Percentiles rank a stretch among this genome's conserved stretches.
phyloP scores from a whole-genome alignment of 2,797 vertebrate genomes.

The Podargus strigoides region DNA sequence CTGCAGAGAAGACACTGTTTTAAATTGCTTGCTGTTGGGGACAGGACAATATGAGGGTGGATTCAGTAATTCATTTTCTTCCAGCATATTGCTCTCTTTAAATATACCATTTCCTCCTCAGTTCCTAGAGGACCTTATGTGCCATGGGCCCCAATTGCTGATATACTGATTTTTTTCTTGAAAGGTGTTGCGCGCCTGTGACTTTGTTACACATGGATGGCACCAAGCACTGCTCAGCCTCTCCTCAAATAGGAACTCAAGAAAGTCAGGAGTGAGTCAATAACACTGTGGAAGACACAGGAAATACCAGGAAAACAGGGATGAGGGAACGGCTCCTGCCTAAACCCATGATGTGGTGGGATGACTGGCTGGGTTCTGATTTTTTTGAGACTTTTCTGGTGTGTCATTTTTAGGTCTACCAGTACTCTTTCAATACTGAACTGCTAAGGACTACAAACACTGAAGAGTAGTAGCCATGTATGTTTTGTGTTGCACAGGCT shows the following conservation, averaged over 20 bases:
- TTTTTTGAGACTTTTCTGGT: neutral
- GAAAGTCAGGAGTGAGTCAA: neutral
- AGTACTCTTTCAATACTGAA: neutral
- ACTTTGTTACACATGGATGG: neutral
- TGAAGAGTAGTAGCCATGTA: neutral
- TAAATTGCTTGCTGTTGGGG: conserved; percentile 1
- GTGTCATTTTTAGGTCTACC: neutral
- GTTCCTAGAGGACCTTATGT: neutral
- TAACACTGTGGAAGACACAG: neutral
- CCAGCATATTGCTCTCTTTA: neutral
- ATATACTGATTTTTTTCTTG: neutral
- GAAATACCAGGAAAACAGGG: neutral
- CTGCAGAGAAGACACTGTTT: conserved; percentile 9
- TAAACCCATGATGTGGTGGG: neutral
- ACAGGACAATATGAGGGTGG: neutral
- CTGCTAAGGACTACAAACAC: neutral
- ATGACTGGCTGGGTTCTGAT: neutral
- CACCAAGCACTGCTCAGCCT: neutral
- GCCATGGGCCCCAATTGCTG: neutral
- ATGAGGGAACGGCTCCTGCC: neutral
- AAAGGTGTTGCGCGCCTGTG: neutral
- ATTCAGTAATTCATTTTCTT: conserved; percentile 7
- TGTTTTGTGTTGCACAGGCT: neutral
- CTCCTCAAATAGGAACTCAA: neutral
- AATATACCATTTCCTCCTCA: neutral